Evolutionary conservation across 2,888 invertebrate species (phyloP).

Genomic region (Abrostola tripartita): DNA sequence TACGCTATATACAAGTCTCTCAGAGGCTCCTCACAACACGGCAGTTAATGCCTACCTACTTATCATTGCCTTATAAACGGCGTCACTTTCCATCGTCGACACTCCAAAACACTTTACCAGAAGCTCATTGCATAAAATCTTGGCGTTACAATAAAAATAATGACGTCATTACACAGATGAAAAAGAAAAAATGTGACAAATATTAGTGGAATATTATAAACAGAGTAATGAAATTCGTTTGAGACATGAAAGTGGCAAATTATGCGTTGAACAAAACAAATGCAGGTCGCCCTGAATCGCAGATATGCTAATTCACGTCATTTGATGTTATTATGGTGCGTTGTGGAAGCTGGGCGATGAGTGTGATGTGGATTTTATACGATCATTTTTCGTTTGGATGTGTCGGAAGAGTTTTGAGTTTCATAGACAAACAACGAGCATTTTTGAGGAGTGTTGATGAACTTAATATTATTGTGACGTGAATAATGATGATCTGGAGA

Average conservation of each 20-base stretch:
- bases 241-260: slow-evolving; percentile 19
- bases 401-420: not conserved
- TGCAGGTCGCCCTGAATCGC: slow-evolving; percentile 67
- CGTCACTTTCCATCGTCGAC: slow-evolving; percentile 3
- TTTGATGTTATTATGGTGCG: slow-evolving; percentile 53
- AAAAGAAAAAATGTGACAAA: slow-evolving; percentile 40
- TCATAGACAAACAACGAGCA: not conserved
- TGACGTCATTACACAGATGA: slow-evolving; percentile 57
- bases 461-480: not conserved
- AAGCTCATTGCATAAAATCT: slow-evolving; percentile 18
- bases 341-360: slow-evolving; percentile 8
- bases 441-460: not conserved
- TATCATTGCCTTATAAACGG: not conserved
- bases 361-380: slow-evolving; percentile 1
- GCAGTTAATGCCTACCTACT: slow-evolving; percentile 3
- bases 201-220: slow-evolving; percentile 8
- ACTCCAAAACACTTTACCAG: slow-evolving; percentile 3
- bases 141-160: slow-evolving; percentile 52
- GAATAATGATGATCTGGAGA: too few species aligned
- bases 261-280: slow-evolving; percentile 28
- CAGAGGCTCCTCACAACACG: slow-evolving; percentile 2
- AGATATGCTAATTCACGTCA: slow-evolving; percentile 73
- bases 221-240: slow-evolving; percentile 17
- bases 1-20: too few species aligned
- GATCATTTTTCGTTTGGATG: not conserved